A percentile compares a stretch with the other conserved stretches of the same genome.
Conservation (phyloP, 2,113 vertebrate species). For the Thomomys bottae region DNA sequence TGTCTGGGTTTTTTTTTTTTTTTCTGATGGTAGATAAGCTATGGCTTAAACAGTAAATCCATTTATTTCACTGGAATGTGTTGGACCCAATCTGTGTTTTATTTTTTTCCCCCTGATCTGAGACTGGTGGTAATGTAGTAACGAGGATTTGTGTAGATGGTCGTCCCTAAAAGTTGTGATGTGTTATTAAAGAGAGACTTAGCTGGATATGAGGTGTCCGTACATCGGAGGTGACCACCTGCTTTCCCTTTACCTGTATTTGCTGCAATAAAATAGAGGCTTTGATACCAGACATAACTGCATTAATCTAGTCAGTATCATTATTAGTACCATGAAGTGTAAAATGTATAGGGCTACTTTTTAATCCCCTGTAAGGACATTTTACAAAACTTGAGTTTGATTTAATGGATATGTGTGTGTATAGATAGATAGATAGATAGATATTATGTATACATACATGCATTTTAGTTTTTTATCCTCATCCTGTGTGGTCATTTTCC, state of each 20-base stretch:
- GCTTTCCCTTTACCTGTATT: background rate
- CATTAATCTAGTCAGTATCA: background rate
- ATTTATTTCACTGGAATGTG: background rate
- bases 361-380: background rate
- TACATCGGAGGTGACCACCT: background rate
- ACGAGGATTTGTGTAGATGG: background rate
- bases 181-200: background rate
- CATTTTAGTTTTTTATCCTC: background rate
- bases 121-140: background rate
- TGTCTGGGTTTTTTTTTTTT: too few relatives aligned
- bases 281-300: background rate
- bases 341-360: background rate
- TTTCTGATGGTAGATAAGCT: background rate
- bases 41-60: background rate
- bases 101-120: background rate
- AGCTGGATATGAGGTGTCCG: background rate
- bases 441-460: too few relatives aligned
- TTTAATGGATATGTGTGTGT: background rate
- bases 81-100: background rate
- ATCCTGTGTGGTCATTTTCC: background rate
- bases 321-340: background rate
- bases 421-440: background rate
- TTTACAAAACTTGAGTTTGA: constrained; percentile 29
- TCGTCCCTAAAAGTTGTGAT: background rate
- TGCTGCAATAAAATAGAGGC: constrained; percentile 23